phyloP scores from a whole-genome alignment of 2,113 vertebrate species.

The Fukomys damarensis region DNA sequence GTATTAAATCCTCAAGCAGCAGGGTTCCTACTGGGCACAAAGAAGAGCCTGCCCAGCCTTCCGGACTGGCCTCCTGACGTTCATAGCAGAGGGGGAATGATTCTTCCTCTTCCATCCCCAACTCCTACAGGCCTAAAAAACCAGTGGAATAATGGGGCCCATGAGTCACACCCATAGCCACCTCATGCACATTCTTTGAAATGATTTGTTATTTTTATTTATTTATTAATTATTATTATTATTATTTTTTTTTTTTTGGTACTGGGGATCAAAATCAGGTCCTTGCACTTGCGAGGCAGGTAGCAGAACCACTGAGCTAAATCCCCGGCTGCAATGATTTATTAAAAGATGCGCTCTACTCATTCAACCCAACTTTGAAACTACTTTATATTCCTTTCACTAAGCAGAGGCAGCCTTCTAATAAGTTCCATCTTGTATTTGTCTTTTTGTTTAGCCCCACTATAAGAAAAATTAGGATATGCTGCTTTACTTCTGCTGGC shows the following conservation, averaged over 20 bases:
- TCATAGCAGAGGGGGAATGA: neutral
- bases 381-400: neutral
- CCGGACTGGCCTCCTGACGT: neutral
- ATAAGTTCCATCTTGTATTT: neutral
- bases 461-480: slow-evolving; percentile 2
- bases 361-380: neutral
- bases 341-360: neutral
- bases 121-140: neutral
- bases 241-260: no score
- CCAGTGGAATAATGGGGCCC: neutral
- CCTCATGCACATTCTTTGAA: neutral
- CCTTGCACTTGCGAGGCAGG: no score
- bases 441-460: neutral
- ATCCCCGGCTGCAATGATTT: no score
- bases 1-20: neutral
- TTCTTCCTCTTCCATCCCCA: neutral
- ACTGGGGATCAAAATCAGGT: no score
- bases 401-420: neutral
- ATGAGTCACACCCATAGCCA: neutral
- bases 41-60: neutral
- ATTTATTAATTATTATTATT: no score
- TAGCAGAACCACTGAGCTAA: no score
- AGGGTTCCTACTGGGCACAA: no score
- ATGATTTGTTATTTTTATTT: neutral
- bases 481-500: neutral